phyloP scores from a whole-genome alignment of 2,888 invertebrate genomes.

The Pollenia angustigena region DNA sequence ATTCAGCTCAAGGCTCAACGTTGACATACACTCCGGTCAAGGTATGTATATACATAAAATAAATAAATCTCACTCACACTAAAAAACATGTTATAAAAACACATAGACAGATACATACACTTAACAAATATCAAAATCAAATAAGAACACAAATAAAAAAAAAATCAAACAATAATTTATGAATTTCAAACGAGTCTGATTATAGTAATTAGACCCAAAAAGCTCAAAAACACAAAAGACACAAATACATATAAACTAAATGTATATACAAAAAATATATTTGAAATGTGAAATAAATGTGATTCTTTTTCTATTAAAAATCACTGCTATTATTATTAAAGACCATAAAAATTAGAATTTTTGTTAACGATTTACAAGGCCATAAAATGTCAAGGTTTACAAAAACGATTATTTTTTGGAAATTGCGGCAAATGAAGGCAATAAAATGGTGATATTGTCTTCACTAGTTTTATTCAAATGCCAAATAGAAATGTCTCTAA shows the following conservation, averaged over 20 bases:
- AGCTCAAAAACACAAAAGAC: constrained; percentile 7
- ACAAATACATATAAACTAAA: background rate
- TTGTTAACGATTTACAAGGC: constrained; percentile 4
- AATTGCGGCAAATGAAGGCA: background rate
- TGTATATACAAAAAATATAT: background rate
- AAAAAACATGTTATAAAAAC: background rate
- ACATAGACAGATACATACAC: background rate
- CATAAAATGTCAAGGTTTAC: constrained; percentile 1
- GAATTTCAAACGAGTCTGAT: constrained; percentile 42
- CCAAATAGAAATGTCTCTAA: background rate
- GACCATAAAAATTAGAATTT: background rate
- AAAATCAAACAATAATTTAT: constrained; percentile 35
- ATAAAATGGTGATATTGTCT: background rate
- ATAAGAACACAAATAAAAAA: constrained; percentile 11
- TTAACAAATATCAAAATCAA: background rate
- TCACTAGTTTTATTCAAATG: background rate
- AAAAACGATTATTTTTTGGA: background rate
- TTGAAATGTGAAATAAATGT: background rate
- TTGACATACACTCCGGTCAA: constrained; percentile 90
- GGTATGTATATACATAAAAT: constrained; percentile 80
- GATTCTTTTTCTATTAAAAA: background rate
- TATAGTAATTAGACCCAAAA: constrained; percentile 49
- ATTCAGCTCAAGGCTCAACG: constrained; percentile 86
- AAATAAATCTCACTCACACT: constrained; percentile 5
- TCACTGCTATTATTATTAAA: constrained; percentile 33